phyloP scores from a whole-genome alignment of 2,888 invertebrate genomes.

The Oeneis ivallda region DNA sequence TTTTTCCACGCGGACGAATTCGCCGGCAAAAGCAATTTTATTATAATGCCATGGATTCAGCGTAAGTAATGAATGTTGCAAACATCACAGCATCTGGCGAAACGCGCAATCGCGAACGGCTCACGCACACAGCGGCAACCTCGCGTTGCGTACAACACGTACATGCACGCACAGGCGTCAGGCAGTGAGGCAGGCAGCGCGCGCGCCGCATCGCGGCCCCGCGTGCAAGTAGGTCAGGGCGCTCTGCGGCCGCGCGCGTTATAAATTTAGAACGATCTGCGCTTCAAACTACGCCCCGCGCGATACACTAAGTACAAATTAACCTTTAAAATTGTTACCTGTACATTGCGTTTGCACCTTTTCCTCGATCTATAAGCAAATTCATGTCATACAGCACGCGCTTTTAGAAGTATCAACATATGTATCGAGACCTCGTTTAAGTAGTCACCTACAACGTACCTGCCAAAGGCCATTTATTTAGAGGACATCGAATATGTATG shows the following conservation, averaged over 20 bases:
- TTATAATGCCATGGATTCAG: conserved; percentile 42
- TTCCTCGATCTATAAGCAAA: conserved; percentile 9
- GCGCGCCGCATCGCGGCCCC: conserved; percentile 80
- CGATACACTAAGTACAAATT: conserved; percentile 68
- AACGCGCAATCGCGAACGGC: conserved; percentile 73
- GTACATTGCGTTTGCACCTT: conserved; percentile 43
- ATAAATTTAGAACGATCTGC: conserved; percentile 81
- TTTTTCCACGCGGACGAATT: too few relatives aligned
- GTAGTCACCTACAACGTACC: conserved; percentile 2
- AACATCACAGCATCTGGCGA: conserved; percentile 76
- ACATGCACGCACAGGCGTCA: conserved; percentile 60
- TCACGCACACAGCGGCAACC: conserved; percentile 66
- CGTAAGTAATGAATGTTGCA: conserved; percentile 64
- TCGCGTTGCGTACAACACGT: conserved; percentile 54
- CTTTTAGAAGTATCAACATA: conserved; percentile 17
- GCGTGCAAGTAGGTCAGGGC: conserved; percentile 81
- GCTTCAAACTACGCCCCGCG: conserved; percentile 75
- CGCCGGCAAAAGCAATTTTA: too few relatives aligned
- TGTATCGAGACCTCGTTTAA: conserved; percentile 26
- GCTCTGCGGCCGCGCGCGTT: conserved; percentile 79
- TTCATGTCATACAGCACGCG: neutral
- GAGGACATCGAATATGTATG: conserved; percentile 32
- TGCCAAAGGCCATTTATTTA: conserved; percentile 30
- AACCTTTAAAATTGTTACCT: conserved; percentile 46
- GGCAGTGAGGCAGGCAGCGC: conserved; percentile 61